These are phyloP conservation scores for Nibea albiflora DNA, from an alignment of 2,113 vertebrate species.

Conservation along the genomic window DNA sequence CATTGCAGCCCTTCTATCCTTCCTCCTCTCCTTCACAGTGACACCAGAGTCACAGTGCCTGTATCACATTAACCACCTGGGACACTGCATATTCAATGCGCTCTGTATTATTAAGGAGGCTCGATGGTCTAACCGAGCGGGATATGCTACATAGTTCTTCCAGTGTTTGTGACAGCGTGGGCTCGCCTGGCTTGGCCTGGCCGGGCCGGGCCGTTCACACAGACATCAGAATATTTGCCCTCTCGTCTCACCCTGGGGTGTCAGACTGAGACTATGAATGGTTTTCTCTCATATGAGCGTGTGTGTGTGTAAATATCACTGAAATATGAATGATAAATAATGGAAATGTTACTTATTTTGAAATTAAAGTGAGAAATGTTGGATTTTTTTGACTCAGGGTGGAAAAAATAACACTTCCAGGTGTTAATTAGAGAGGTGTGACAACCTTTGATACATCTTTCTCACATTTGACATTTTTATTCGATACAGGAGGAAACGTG, in stretches of 20 bases:
- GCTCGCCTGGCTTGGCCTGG: background rate
- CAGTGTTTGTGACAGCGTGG: constrained; percentile 25
- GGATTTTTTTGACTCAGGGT: background rate
- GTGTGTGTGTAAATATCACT: too few relatives aligned
- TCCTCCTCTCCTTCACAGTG: constrained; percentile 53
- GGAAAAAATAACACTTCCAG: background rate
- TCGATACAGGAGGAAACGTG: background rate
- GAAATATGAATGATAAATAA: background rate
- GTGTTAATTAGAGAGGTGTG: background rate
- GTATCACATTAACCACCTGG: constrained; percentile 68
- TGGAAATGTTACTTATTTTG: background rate
- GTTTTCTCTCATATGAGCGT: too few relatives aligned
- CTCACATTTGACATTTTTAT: background rate
- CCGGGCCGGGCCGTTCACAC: background rate
- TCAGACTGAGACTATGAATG: background rate
- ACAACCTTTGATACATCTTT: background rate
- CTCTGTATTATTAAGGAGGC: constrained; percentile 77
- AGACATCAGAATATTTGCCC: background rate
- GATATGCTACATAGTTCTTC: background rate
- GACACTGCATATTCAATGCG: constrained; percentile 68
- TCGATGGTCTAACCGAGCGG: constrained; percentile 19
- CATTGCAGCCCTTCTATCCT: constrained; percentile 6
- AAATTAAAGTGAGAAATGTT: background rate
- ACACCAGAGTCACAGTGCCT: constrained; percentile 64
- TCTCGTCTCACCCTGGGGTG: background rate